These are phyloP conservation scores for Volucella zonaria DNA, from an alignment of 2,888 invertebrate species.

Conservation along the genomic window DNA sequence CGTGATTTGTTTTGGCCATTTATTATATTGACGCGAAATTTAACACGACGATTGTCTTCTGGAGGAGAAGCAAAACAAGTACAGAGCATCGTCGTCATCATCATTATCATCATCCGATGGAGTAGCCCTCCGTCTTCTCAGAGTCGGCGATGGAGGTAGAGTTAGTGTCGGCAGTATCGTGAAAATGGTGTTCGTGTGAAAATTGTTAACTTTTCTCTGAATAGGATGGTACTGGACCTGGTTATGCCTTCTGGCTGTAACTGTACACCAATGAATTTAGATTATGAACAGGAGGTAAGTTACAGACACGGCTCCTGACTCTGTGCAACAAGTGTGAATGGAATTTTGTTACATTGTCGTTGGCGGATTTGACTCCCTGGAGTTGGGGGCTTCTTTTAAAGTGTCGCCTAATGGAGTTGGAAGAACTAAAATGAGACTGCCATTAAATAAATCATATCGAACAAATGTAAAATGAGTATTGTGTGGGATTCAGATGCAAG, in stretches of 20 bases:
- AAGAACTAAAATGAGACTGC: too few relatives aligned
- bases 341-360: slow-evolving; percentile 27
- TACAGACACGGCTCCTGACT: slow-evolving; percentile 13
- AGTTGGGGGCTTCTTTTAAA: not conserved
- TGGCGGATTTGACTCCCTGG: not conserved
- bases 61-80: slow-evolving; percentile 64
- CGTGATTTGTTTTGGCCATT: slow-evolving; percentile 76
- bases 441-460: too few relatives aligned
- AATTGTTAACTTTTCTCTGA: slow-evolving; percentile 66
- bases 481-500: too few relatives aligned
- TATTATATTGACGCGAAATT: slow-evolving; percentile 76
- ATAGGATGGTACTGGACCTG: slow-evolving; percentile 57
- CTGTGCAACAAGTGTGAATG: slow-evolving; percentile 65
- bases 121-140: slow-evolving; percentile 74
- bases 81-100: slow-evolving; percentile 77
- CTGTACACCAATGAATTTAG: slow-evolving; percentile 59
- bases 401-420: too few relatives aligned
- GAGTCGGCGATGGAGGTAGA: slow-evolving; percentile 41
- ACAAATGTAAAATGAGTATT: too few relatives aligned
- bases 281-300: slow-evolving; percentile 15
- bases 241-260: slow-evolving; percentile 65
- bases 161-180: slow-evolving; percentile 47
- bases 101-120: slow-evolving; percentile 70
- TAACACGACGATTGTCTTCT: slow-evolving; percentile 74
- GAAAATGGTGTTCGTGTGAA: slow-evolving; percentile 68